Evolutionary conservation across 2,888 invertebrate genomes (phyloP).

Genomic region (Machimus atricapillus): DNA sequence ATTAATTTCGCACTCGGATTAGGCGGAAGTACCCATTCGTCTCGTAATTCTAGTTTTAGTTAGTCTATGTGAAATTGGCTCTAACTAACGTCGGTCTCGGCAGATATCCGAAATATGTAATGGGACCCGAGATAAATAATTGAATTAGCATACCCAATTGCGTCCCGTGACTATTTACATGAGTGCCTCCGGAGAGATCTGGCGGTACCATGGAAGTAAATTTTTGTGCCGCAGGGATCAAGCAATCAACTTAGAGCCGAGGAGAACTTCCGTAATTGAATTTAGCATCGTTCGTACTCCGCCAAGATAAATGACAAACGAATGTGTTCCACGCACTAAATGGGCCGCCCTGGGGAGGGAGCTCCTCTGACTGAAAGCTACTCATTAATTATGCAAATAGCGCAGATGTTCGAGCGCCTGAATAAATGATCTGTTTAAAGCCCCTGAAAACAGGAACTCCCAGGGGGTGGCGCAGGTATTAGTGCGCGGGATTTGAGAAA

Average conservation of each 20-base stretch:
- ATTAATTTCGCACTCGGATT: background rate
- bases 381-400: slow-evolving; percentile 24
- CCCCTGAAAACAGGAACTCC: background rate
- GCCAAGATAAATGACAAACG: background rate
- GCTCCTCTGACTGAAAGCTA: background rate
- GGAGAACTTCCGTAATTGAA: slow-evolving; percentile 7
- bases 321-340: slow-evolving; percentile 15
- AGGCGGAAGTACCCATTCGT: background rate
- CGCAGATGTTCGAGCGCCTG: background rate
- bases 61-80: background rate
- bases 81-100: background rate
- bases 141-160: background rate
- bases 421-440: slow-evolving; percentile 11
- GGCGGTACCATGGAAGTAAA: background rate
- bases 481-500: background rate
- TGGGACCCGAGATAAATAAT: background rate
- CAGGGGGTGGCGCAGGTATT: background rate
- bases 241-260: background rate
- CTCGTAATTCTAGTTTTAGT: background rate
- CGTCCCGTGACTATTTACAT: background rate
- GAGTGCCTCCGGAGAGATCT: background rate
- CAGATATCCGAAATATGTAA: background rate
- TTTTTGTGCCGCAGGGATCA: slow-evolving; percentile 1
- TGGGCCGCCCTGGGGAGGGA: background rate
- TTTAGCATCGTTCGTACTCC: slow-evolving; percentile 1